Base-by-base conservation (phyloP, 2,797 vertebrate genomes). In the Syngnathus acus region DNA sequence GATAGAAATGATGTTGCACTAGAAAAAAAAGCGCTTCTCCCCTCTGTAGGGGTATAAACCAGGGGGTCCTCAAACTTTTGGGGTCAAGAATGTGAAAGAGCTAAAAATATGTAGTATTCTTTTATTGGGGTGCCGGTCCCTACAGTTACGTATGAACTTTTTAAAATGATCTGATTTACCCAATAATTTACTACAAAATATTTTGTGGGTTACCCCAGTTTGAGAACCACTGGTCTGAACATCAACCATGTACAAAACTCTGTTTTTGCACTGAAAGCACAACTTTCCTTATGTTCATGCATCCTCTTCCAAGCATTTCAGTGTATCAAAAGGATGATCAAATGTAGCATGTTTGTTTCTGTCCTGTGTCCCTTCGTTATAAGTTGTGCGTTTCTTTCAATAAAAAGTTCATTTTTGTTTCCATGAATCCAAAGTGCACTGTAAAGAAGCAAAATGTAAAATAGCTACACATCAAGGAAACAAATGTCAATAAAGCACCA, bases 241-340 rank as follows among this genome's bases (percentile, higher is more conserved):
- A 32, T 64, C 8, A 14, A 47, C 4, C 2, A 38, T 61, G 47
- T n/a, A 16, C n/a, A 38, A n/a, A 64, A 50, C 26, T 11, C 47
- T 19, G 47, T 21, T 9, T 69, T 69, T 82, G 81, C 85, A 81
- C 83, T 78, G 71, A 78, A 73, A 80, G 60, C 72, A 80, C 74
- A 72, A 73, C 43, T 23, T 65, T 53, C 23, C 64, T 69, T 55
- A 42, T 38, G 59, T 62, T 45, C 43, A 50, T 51, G 59, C 40
- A 50, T 50, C 43, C 64, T 69, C 58, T n/a, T n/a, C 51, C 10
- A 23, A 42, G 51, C 50, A 21, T 21, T 39, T 48, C 40, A 76
- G 58, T 78, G 72, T 72, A 72, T 53, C 66, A 66, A 58, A 23
- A 64, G 51, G 55, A 14, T 0, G 7, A 39, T 67, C 51, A 47